Evolutionary conservation across 2,888 invertebrate species (phyloP), one percentile per base, ranked within the genome.

Genomic region (Nomada fabriciana): DNA sequence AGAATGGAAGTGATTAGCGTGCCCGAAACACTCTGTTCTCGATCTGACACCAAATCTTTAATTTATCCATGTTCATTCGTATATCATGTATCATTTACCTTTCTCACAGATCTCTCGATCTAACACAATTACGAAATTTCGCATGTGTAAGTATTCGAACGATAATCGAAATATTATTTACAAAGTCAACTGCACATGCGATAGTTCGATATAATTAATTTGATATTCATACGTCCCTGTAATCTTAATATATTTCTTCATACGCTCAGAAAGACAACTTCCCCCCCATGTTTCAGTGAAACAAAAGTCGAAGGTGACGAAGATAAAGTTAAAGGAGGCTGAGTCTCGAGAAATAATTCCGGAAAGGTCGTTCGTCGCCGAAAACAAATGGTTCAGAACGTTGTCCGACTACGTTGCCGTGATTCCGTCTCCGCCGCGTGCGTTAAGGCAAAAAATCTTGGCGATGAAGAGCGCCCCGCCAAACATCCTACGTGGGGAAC

Each of bases 401-500:
- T 53, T 80, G 15, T 7, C 63, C n/a, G 64, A 80, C 13, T 72
- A 52, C 47, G 42, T 68, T 0, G 53, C 65, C 2, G 36, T 79
- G 5, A 64, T 82, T 2, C 71, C 82, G 0, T 43, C 61, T 10
- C 59, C 50, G 42, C 42, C 76, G 0, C 15, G 9, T 0, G 53
- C 61, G n/a, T 5, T 43, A 10, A 78, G 64, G 57, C 69, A 9
- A 13, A 76, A 29, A 0, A 74, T 87, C 18, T 1, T 84, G 25
- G 20, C 23, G 11, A 53, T 63, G 23, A 76, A 76, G 53, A 25
- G 79, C 43, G 57, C 61, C 4, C 65, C 77, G 23, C 86, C 84
- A 25, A 20, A 43, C 29, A 20, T 88, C 13, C 68, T 88, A 0
- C 52, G 20, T 0, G 10, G 50, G 5, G 79, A 81, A 25, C 71